Evolutionary conservation across 2,888 invertebrate species (phyloP).

Genomic region (Drosophila mettleri): DNA sequence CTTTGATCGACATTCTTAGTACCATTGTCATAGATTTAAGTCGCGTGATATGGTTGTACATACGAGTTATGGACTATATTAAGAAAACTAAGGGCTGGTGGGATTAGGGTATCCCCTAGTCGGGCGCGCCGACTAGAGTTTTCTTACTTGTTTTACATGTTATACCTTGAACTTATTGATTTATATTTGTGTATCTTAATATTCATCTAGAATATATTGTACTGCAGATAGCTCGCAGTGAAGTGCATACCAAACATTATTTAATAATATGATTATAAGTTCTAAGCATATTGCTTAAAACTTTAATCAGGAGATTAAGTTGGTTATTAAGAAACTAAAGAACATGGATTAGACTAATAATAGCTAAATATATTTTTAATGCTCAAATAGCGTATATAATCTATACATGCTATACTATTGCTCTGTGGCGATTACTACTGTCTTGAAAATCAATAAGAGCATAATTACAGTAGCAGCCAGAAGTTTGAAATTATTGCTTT

Average conservation of each 20-base stretch:
- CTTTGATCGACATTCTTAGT: too few relatives aligned
- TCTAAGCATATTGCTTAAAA: constrained; percentile 1
- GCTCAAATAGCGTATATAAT: not conserved
- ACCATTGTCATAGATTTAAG: too few relatives aligned
- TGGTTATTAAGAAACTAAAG: not conserved
- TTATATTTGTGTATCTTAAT: too few relatives aligned
- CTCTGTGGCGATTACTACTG: constrained; percentile 46
- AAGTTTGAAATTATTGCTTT: constrained; percentile 32
- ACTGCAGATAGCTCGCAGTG: too few relatives aligned
- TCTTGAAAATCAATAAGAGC: constrained; percentile 67
- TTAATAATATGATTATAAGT: constrained; percentile 15
- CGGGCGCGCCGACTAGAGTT: too few relatives aligned
- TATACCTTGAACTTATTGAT: too few relatives aligned
- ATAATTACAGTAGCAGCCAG: constrained; percentile 60
- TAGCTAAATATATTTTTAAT: not conserved
- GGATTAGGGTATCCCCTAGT: too few relatives aligned
- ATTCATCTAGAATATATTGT: too few relatives aligned
- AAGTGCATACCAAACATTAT: constrained; percentile 1
- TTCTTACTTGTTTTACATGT: too few relatives aligned
- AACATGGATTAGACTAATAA: not conserved
- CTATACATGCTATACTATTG: not conserved
- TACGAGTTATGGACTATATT: too few relatives aligned
- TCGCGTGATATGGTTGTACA: too few relatives aligned
- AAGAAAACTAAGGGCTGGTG: too few relatives aligned
- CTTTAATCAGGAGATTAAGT: not conserved